A percentile compares a stretch with the other conserved stretches of the same genome.
phyloP scores from a whole-genome alignment of 1,140 invertebrate genomes.

The Solenopsis invicta region DNA sequence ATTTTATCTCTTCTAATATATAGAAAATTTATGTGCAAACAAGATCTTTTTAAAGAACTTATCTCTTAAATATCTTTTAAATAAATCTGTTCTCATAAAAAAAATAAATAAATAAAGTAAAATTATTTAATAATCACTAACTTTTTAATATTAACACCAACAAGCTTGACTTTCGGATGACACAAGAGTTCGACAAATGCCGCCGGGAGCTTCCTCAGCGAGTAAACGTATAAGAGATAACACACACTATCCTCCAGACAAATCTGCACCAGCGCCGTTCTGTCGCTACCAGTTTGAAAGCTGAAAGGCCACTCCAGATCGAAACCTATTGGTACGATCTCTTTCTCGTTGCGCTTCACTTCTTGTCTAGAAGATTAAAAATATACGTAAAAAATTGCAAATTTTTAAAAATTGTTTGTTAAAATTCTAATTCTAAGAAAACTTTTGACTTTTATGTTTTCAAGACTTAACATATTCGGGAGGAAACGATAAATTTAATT shows the following conservation, averaged over 20 bases:
- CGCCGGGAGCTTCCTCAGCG: constrained; percentile 88
- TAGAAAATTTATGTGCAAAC: neutral
- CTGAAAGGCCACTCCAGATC: constrained; percentile 90
- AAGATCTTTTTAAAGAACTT: neutral
- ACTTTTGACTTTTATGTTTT: too few species aligned
- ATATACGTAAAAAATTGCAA: neutral
- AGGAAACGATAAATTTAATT: too few species aligned
- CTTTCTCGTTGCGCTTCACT: constrained; percentile 82
- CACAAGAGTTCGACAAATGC: constrained; percentile 87
- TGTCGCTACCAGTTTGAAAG: constrained; percentile 88
- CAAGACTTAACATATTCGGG: too few species aligned
- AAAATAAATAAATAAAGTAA: constrained; percentile 19
- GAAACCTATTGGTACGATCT: constrained; percentile 87
- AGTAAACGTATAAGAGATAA: constrained; percentile 88
- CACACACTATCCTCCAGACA: constrained; percentile 86
- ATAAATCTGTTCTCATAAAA: constrained; percentile 30
- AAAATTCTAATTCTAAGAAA: too few species aligned
- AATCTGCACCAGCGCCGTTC: constrained; percentile 89
- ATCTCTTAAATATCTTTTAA: neutral
- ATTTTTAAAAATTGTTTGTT: too few species aligned
- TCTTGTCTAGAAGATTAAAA: constrained; percentile 81
- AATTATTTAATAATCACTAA: constrained; percentile 79
- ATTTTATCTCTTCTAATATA: neutral
- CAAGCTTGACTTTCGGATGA: constrained; percentile 88
- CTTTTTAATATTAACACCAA: constrained; percentile 90